phyloP scores from a whole-genome alignment of 1,140 invertebrate species.

The Charaxes varanes region DNA sequence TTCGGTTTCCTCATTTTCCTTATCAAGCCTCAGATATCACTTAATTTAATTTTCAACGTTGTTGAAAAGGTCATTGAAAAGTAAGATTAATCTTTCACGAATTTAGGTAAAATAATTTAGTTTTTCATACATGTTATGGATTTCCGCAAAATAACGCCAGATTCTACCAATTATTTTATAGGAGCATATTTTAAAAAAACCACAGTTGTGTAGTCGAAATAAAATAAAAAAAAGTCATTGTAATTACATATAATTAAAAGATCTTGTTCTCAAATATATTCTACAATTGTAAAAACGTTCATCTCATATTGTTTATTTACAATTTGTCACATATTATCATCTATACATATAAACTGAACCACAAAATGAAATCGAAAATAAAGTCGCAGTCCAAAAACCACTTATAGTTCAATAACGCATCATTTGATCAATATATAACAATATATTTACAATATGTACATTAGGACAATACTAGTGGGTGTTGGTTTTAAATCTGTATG shows the following conservation, averaged over 20 bases:
- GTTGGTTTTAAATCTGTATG: too few relatives aligned
- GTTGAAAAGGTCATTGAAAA: too few relatives aligned
- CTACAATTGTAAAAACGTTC: slow-evolving; percentile 45
- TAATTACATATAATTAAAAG: slow-evolving; percentile 60
- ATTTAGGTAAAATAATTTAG: too few relatives aligned
- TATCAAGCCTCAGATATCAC: not conserved
- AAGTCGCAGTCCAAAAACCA: slow-evolving; percentile 34
- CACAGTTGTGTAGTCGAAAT: not conserved
- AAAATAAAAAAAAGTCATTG: slow-evolving; percentile 30
- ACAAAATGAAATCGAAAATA: slow-evolving; percentile 42
- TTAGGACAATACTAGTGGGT: too few relatives aligned
- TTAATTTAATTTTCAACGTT: too few relatives aligned
- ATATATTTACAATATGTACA: slow-evolving; percentile 25
- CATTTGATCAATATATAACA: slow-evolving; percentile 42
- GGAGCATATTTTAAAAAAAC: not conserved
- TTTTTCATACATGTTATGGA: too few relatives aligned
- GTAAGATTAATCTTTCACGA: too few relatives aligned
- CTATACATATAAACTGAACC: slow-evolving; percentile 41
- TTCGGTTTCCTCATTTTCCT: slow-evolving; percentile 1
- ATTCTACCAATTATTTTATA: too few relatives aligned
- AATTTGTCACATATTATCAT: slow-evolving; percentile 43
- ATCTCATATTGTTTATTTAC: slow-evolving; percentile 45
- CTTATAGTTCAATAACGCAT: slow-evolving; percentile 16
- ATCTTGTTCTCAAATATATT: slow-evolving; percentile 57
- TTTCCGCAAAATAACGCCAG: too few relatives aligned